These are phyloP conservation scores for Neolamprologus kungweensis DNA, from an alignment of 2,113 vertebrate species.

Conservation along the genomic window DNA sequence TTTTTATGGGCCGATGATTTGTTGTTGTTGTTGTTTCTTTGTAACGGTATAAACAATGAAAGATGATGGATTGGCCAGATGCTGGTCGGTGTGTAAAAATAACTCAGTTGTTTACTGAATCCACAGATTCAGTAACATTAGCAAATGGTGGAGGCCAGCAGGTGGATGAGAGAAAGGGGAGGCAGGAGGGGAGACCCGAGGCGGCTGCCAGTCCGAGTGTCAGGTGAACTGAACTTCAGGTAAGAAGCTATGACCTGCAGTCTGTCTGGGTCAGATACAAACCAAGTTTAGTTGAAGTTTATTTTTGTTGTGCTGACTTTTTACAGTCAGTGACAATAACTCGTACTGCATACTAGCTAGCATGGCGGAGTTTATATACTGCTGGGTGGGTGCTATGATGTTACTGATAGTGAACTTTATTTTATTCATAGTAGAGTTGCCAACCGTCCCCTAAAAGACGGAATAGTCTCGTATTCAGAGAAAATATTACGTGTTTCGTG, in stretches of 20 bases:
- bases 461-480: background rate
- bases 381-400: rapidly evolving
- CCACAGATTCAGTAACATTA: background rate
- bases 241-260: background rate
- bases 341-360: rapidly evolving
- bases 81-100: background rate
- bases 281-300: rapidly evolving
- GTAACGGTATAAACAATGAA: background rate
- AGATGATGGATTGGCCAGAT: background rate
- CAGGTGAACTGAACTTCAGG: background rate
- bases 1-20: background rate
- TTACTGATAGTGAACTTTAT: background rate
- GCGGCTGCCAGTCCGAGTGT: rapidly evolving
- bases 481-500: rapidly evolving
- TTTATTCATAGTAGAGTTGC: background rate
- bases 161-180: background rate
- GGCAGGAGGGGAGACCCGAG: rapidly evolving
- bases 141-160: background rate
- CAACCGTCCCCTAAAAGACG: background rate
- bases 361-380: rapidly evolving
- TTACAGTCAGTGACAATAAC: rapidly evolving
- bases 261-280: background rate
- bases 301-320: background rate
- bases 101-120: background rate
- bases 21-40: background rate